Base-by-base conservation (phyloP, 2,797 vertebrate genomes). In the Pelobates cultripes region DNA sequence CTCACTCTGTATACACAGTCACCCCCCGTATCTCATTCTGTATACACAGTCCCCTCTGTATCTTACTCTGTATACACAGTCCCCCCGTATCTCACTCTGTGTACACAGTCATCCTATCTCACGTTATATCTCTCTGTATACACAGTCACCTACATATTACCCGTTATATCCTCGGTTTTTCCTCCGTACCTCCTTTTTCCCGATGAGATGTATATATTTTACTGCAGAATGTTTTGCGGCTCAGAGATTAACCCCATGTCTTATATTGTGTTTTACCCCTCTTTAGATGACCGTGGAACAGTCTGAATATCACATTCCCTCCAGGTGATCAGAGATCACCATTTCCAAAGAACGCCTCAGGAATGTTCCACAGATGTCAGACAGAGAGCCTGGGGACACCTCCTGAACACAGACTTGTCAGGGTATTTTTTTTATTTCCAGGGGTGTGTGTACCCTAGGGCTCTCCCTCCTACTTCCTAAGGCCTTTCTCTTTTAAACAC, bases 351-450 rank as follows among this genome's bases (percentile, higher is more conserved):
- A 84, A 60, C 72, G 75, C 72, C 82, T 84, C 82, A 84, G 82
- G 82, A 79, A 84, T 84, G 82, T 84, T 84, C 82, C 82, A 84
- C 76, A 55, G 72, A 79, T 75, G 82, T 71, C 82, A 75, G 77
- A 79, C 67, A 64, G 81, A 61, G 82, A 53, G 82, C 77, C 71
- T 53, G 17, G 67, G 9, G 55, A 79, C 55, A 67, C 55, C 71
- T 70, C 55, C 76, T 63, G n/a, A 45, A 43, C 72, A 79, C 60
- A 60, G 40, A 61, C 63, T 74, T 78, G 73, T 75, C 81, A 70
- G 81, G 81, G 81, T 70, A 43, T 45, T 42, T 70, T 73, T 73
- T 28, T 28, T 78, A 43, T 83, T 75, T 83, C 28, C 28, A 28
- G 70, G 82, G 53, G 61, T 44, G 75, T 69, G 64, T 44, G 64